These are phyloP conservation scores for Coptodon rendalli DNA, from an alignment of 2,113 vertebrate species.

Conservation along the genomic window DNA sequence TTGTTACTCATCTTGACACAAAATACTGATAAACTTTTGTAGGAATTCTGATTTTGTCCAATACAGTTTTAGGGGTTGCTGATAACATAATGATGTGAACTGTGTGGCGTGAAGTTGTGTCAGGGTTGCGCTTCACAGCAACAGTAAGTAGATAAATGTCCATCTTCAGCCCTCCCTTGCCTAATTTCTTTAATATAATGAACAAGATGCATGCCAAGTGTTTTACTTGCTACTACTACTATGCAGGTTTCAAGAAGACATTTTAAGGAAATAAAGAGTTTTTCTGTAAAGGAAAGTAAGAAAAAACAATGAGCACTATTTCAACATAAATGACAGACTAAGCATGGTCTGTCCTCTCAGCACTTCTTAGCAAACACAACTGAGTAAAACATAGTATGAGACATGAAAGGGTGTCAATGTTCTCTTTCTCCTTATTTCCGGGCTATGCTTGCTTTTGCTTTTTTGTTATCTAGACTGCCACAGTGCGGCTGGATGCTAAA, in stretches of 20 bases:
- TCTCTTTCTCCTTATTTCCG: background rate
- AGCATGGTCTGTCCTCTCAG: background rate
- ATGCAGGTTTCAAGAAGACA: background rate
- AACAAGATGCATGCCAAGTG: background rate
- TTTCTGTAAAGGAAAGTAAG: background rate
- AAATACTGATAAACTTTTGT: background rate
- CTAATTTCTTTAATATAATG: background rate
- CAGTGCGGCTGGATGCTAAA: constrained; percentile 1
- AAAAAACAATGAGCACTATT: background rate
- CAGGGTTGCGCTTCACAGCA: background rate
- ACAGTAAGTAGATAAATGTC: background rate
- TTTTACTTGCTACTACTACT: background rate
- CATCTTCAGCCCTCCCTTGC: background rate
- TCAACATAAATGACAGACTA: background rate
- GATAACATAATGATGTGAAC: background rate
- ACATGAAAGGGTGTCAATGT: background rate
- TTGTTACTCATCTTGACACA: background rate
- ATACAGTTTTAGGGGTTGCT: background rate
- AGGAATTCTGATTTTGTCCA: background rate
- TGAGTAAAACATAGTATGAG: background rate
- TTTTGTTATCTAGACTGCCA: constrained; percentile 24
- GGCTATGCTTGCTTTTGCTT: background rate
- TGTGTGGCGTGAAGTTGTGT: background rate
- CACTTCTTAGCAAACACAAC: background rate
- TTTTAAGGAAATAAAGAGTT: background rate